These are phyloP conservation scores for Peromyscus californicus DNA, from an alignment of 2,113 vertebrate genomes.

Conservation along the genomic window DNA sequence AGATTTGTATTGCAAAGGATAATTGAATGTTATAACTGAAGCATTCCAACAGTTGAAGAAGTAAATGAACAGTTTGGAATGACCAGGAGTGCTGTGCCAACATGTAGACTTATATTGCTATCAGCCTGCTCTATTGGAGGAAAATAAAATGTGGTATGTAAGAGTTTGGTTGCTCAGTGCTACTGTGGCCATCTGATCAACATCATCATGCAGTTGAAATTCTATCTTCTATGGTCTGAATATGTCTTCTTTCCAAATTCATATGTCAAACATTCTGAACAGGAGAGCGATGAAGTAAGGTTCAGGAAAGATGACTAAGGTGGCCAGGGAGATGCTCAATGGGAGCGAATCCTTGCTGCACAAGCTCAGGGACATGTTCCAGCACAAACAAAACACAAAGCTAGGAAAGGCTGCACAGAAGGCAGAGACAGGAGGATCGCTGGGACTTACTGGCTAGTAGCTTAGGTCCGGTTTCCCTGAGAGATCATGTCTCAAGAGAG, in stretches of 20 bases:
- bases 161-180: not conserved
- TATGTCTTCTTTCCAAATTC: not conserved
- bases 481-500: not conserved
- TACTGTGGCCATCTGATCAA: not conserved
- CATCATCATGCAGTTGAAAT: not conserved
- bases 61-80: not conserved
- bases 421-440: not conserved
- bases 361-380: not conserved
- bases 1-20: not conserved
- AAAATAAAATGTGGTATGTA: not conserved
- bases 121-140: not conserved
- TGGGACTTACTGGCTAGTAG: too few species aligned
- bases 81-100: not conserved
- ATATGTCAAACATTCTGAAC: not conserved
- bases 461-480: not conserved
- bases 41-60: not conserved
- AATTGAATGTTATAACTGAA: not conserved
- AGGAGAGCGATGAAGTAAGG: not conserved
- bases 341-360: not conserved
- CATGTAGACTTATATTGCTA: not conserved
- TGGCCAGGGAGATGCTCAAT: not conserved
- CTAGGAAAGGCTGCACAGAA: not conserved
- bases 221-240: not conserved
- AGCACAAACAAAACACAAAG: not conserved
- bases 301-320: not conserved